These are phyloP conservation scores for Hoplodrina ambigua DNA, from an alignment of 2,888 invertebrate species.

Conservation along the genomic window DNA sequence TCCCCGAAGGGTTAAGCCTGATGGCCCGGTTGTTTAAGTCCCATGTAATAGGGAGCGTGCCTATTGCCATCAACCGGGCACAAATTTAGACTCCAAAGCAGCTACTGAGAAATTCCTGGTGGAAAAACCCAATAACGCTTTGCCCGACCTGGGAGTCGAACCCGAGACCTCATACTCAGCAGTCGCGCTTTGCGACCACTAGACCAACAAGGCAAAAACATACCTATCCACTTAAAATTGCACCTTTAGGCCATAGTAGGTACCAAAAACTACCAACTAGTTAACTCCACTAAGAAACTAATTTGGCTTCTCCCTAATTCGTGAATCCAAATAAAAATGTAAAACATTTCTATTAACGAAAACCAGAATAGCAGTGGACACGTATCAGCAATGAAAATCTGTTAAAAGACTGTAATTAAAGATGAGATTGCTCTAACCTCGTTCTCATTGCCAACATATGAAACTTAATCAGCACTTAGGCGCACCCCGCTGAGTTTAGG, in stretches of 20 bases:
- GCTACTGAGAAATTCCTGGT: too few relatives aligned
- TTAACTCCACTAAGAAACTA: not conserved
- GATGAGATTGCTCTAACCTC: conserved; percentile 53
- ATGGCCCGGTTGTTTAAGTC: too few relatives aligned
- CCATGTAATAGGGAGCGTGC: too few relatives aligned
- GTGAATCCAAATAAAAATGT: conserved; percentile 28
- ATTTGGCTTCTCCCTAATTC: conserved; percentile 11
- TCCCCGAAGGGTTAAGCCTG: too few relatives aligned
- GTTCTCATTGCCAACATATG: conserved; percentile 77
- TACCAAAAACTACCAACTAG: not conserved
- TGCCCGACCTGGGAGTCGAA: too few relatives aligned
- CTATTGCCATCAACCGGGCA: too few relatives aligned
- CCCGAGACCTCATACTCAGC: too few relatives aligned
- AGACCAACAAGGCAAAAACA: not conserved
- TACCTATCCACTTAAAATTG: not conserved
- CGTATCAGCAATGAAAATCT: conserved; percentile 42
- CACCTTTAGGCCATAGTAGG: not conserved
- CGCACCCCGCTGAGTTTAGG: conserved; percentile 69
- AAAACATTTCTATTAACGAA: conserved; percentile 26
- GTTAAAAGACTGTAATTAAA: conserved; percentile 45
- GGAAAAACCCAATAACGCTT: too few relatives aligned
- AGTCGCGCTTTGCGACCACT: too few relatives aligned
- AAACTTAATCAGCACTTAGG: conserved; percentile 83
- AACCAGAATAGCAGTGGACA: conserved; percentile 11
- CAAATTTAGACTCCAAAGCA: too few relatives aligned